Percentiles rank a stretch among this genome's conserved stretches.
phyloP scores from a whole-genome alignment of 2,797 vertebrate species.

The Pseudochromis fuscus region DNA sequence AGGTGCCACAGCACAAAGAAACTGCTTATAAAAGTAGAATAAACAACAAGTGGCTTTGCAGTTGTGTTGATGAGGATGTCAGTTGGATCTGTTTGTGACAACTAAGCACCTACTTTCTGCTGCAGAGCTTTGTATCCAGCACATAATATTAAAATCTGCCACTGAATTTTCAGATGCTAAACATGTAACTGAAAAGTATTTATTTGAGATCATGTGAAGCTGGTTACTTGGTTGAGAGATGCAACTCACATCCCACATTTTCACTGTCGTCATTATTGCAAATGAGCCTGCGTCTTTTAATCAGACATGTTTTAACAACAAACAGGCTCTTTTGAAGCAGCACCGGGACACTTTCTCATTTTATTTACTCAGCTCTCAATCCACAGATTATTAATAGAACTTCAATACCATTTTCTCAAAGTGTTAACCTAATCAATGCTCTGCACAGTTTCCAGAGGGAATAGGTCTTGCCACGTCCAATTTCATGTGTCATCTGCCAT shows the following conservation, averaged over 20 bases:
- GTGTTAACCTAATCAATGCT: constrained; percentile 16
- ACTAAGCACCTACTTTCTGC: constrained; percentile 1
- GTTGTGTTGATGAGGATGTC: neutral
- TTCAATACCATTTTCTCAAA: neutral
- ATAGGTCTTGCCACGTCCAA: constrained; percentile 25
- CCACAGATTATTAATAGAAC: constrained; percentile 4
- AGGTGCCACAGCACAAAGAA: neutral
- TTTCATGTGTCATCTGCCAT: constrained; percentile 38
- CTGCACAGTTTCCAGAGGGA: constrained; percentile 9
- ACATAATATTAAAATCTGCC: neutral
- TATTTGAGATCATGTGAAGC: neutral
- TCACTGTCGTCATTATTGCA: no score
- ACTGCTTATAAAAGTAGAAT: neutral
- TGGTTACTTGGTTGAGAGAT: neutral
- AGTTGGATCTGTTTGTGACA: no score
- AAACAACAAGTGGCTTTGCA: constrained; percentile 11
- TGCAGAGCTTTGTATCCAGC: neutral
- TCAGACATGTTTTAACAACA: neutral
- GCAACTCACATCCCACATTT: neutral
- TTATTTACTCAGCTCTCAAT: neutral
- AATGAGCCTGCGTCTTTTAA: neutral
- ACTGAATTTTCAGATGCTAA: neutral
- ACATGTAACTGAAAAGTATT: constrained; percentile 1
- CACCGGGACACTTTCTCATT: neutral
- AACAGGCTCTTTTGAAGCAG: neutral